Percentiles rank a stretch among this genome's conserved stretches.
Evolutionary conservation across 2,888 invertebrate genomes (phyloP).

Genomic region (Clostera curtula): DNA sequence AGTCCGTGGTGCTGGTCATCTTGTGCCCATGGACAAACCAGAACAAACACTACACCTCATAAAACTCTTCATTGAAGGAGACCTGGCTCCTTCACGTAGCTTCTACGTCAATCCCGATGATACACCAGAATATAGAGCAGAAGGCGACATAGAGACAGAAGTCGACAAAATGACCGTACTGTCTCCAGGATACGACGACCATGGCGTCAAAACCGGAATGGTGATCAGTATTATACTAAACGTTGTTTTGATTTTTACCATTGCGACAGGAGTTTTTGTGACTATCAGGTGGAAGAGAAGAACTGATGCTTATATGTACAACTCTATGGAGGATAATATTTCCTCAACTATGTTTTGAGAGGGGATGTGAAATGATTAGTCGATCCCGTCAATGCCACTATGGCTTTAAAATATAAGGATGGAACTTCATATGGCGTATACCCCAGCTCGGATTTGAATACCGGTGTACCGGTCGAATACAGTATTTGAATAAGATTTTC

Average conservation of each 20-base stretch:
- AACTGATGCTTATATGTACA: slow-evolving; percentile 33
- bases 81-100: slow-evolving; percentile 28
- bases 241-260: slow-evolving; percentile 29
- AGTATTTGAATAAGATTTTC: too few relatives aligned
- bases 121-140: slow-evolving; percentile 17
- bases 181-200: not conserved
- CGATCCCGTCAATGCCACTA: too few relatives aligned
- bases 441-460: too few relatives aligned
- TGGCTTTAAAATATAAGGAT: too few relatives aligned
- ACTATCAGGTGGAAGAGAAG: slow-evolving; percentile 36
- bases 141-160: slow-evolving; percentile 15
- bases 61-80: slow-evolving; percentile 37
- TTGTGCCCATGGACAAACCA: slow-evolving; percentile 77
- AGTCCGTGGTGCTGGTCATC: slow-evolving; percentile 76
- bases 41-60: slow-evolving; percentile 45
- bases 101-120: slow-evolving; percentile 17
- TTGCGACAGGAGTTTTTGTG: slow-evolving; percentile 28
- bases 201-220: slow-evolving; percentile 24
- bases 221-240: slow-evolving; percentile 44
- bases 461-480: too few relatives aligned
- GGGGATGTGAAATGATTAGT: not conserved
- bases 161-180: not conserved
- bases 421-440: not conserved
- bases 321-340: slow-evolving; percentile 29
- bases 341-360: slow-evolving; percentile 21